phyloP scores from a whole-genome alignment of 2,797 vertebrate genomes.

The Microctenopoma lineatum region DNA sequence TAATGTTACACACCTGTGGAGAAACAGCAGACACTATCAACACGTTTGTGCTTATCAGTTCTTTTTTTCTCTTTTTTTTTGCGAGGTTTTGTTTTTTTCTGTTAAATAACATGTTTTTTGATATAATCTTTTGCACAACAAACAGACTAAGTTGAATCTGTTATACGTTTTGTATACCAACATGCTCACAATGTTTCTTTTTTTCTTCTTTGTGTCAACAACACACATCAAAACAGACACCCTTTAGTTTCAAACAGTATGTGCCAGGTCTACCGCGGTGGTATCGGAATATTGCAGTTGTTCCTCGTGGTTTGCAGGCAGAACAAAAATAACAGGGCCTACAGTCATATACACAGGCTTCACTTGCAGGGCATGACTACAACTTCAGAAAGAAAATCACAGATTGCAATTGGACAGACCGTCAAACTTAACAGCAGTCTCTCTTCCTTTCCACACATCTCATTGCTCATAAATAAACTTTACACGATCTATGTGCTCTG shows the following conservation, averaged over 20 bases:
- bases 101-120: conserved; percentile 71
- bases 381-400: conserved; percentile 52
- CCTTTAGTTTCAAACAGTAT: conserved; percentile 58
- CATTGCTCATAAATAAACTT: conserved; percentile 45
- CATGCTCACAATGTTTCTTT: conserved; percentile 84
- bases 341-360: conserved; percentile 50
- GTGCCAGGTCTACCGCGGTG: conserved; percentile 56
- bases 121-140: conserved; percentile 81
- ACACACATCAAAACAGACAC: conserved; percentile 74
- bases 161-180: conserved; percentile 81
- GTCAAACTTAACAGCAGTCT: conserved; percentile 43
- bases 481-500: conserved; percentile 47
- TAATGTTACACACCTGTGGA: conserved; percentile 80
- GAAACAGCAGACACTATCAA: conserved; percentile 83
- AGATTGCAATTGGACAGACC: conserved; percentile 44
- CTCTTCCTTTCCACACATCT: conserved; percentile 48
- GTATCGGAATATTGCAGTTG: conserved; percentile 36
- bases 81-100: conserved; percentile 57
- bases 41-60: conserved; percentile 83
- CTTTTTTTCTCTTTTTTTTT: conserved; percentile 46
- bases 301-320: conserved; percentile 56
- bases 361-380: conserved; percentile 40
- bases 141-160: conserved; percentile 80
- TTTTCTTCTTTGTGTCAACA: conserved; percentile 64
- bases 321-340: conserved; percentile 44